Evolutionary conservation across 2,113 vertebrate species (phyloP).

Genomic region (Python bivittatus): DNA sequence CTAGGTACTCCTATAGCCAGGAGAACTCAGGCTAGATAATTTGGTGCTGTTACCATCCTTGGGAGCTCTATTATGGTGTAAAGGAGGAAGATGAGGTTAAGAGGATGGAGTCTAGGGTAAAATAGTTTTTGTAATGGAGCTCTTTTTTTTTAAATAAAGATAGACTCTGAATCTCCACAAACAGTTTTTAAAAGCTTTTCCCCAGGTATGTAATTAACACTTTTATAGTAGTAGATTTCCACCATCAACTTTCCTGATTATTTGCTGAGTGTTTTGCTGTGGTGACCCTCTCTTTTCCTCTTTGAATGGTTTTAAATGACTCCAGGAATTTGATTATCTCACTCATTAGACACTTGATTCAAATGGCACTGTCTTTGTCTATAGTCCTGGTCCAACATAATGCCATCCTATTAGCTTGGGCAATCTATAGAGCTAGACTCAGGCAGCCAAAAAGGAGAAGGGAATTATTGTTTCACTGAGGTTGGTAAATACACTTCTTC

Average conservation of each 20-base stretch:
- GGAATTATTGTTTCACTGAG: constrained; percentile 12
- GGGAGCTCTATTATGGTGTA: neutral
- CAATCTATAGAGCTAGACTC: neutral
- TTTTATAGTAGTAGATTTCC: neutral
- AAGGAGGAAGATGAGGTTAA: neutral
- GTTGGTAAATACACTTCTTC: neutral
- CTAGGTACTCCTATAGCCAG: neutral
- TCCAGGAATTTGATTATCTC: neutral
- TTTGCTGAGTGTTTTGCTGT: neutral
- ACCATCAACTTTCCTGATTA: neutral
- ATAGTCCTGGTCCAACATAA: neutral
- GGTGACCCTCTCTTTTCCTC: neutral
- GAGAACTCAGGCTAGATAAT: neutral
- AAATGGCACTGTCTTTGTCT: neutral
- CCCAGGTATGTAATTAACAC: neutral
- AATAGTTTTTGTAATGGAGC: neutral
- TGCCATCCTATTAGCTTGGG: neutral
- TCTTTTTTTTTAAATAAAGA: neutral
- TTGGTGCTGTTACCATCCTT: neutral
- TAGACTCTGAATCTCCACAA: neutral
- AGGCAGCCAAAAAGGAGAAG: constrained; percentile 16
- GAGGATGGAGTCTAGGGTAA: neutral
- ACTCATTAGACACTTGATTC: constrained; percentile 3
- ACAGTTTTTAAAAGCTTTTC: neutral
- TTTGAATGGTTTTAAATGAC: neutral